Evolutionary conservation across 2,113 vertebrate genomes (phyloP).

Genomic region (Entelurus aequoreus): DNA sequence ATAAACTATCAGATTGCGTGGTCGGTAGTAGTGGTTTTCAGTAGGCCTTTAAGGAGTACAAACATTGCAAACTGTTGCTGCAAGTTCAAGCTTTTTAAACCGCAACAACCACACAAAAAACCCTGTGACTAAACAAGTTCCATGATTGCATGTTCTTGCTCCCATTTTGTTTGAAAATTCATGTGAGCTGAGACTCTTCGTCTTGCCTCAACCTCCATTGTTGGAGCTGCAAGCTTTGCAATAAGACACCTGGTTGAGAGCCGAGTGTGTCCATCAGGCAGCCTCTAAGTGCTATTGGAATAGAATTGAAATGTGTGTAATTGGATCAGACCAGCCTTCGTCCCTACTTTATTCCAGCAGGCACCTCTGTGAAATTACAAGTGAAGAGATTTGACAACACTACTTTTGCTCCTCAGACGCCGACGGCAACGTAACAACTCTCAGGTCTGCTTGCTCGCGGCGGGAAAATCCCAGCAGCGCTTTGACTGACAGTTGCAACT

Average conservation of each 20-base stretch:
- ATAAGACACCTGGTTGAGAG: slow-evolving; percentile 14
- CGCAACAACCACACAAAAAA: background rate
- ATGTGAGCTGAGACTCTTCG: background rate
- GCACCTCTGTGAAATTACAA: slow-evolving; percentile 57
- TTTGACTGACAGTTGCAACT: slow-evolving; percentile 39
- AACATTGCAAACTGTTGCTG: too few relatives aligned
- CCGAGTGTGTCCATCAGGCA: slow-evolving; percentile 31
- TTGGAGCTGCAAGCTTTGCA: slow-evolving; percentile 17
- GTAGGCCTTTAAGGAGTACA: too few relatives aligned
- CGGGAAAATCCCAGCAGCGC: slow-evolving; percentile 34
- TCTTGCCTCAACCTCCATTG: slow-evolving; percentile 8
- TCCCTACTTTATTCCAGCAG: slow-evolving; percentile 48
- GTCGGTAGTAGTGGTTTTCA: too few relatives aligned
- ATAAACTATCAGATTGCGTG: too few relatives aligned
- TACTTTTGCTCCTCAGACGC: slow-evolving; percentile 28
- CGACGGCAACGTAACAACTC: slow-evolving; percentile 53
- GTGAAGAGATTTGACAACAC: slow-evolving; percentile 52
- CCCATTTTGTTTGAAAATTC: slow-evolving; percentile 10
- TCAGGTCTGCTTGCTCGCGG: slow-evolving; percentile 31
- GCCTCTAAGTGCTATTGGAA: slow-evolving; percentile 50
- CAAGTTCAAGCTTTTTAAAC: background rate
- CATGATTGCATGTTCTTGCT: slow-evolving; percentile 8
- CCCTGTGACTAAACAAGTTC: background rate
- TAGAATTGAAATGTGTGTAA: slow-evolving; percentile 60
- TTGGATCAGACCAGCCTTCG: slow-evolving; percentile 62